Evolutionary conservation across 1,140 invertebrate species (phyloP), one percentile per base, ranked within the genome.

Genomic region (Steinernema feltiae): DNA sequence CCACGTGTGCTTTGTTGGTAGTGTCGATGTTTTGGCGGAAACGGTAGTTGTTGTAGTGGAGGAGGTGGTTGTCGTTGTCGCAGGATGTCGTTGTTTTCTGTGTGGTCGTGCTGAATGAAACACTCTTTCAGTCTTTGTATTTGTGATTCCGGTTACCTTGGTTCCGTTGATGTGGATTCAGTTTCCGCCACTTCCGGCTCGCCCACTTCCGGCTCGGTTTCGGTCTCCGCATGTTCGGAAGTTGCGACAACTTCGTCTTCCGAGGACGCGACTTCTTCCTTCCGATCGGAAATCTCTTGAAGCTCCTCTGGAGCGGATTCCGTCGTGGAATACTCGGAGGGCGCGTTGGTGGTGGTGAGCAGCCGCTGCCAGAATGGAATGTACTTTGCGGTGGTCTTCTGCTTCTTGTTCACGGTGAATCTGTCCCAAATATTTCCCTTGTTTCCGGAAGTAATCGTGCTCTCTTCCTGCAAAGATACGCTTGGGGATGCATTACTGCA

Each of bases 331-430:
- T 32, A 63, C 32, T 80, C 41, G 24, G 17, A 27, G 69, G n/a
- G 82, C 76, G 30, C 21, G 48, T 27, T 77, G n/a, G 81, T 82
- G 29, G 80, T 72, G 32, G 78, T 75, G 3, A 83, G 70, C 17
- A 83, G 77, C 31, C 83, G 78, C 69, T 83, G 82, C 82, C 82
- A 83, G 48, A 83, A 83, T 31, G 83, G 83, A 73, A 84, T 80
- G 69, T 84, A 84, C 70, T 83, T 82, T 48, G 81, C 78, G 3
- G 80, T 81, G 30, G 80, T 72, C 48, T 79, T 79, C 17, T 72
- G 80, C 27, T 74, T 82, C 27, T 72, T 78, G 63, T 76, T 72
- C 7, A 79, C 69, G 15, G 78, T 79, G 73, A 79, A 79, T 27
- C 78, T 70, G 73, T 79, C 78, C 78, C 78, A 79, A 31, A 79